Evolutionary conservation across 1,140 invertebrate species (phyloP).

Genomic region (Calycopis cecrops): DNA sequence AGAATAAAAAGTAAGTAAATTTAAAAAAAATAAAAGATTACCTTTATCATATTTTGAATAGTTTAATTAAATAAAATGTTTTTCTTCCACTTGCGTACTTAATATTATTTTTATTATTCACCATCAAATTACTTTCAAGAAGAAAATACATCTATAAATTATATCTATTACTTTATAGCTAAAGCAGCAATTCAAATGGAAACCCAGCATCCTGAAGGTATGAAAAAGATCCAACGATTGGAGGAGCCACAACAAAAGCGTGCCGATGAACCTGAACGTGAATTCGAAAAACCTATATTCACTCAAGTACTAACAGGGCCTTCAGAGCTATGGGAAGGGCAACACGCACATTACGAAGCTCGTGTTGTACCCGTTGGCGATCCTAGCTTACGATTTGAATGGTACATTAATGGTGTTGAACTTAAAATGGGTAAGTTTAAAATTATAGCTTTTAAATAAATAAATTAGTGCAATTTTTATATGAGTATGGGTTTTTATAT

Average conservation of each 20-base stretch:
- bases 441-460: not conserved
- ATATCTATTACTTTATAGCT: slow-evolving; percentile 71
- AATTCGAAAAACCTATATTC: slow-evolving; percentile 95
- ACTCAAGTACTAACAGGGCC: slow-evolving; percentile 91
- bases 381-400: slow-evolving; percentile 91
- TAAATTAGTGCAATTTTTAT: no score
- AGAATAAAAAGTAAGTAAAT: slow-evolving; percentile 83
- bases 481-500: no score
- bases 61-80: no score
- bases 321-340: slow-evolving; percentile 94
- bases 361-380: slow-evolving; percentile 97
- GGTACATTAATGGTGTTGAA: slow-evolving; percentile 96
- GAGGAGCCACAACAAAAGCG: slow-evolving; percentile 84
- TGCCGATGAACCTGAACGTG: slow-evolving; percentile 83
- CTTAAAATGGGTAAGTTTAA: slow-evolving; percentile 86
- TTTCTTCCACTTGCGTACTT: no score
- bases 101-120: no score
- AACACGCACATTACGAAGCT: slow-evolving; percentile 96
- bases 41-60: no score
- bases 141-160: slow-evolving; percentile 22
- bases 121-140: no score
- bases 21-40: not conserved
- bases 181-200: slow-evolving; percentile 93
- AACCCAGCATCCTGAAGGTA: slow-evolving; percentile 96
- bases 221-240: slow-evolving; percentile 93